Evolutionary conservation across 2,888 invertebrate species (phyloP), one percentile per base, ranked within the genome.

Genomic region (Axea sp.): DNA sequence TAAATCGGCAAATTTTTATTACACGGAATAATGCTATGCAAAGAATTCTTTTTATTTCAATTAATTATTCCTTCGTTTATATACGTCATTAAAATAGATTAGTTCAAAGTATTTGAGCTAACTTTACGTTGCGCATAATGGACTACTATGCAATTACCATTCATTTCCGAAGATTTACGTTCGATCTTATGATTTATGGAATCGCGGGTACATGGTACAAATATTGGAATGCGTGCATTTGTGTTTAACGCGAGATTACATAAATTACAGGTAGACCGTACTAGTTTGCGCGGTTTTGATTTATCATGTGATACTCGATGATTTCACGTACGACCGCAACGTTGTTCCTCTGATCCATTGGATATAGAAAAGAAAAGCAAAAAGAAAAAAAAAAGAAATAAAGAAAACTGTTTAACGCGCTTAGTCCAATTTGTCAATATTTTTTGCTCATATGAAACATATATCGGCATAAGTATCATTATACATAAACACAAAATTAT

Each of bases 181-280:
- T 60, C 45, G 37, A 69, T 60, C 26, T 26, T 22, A 55, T 53
- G 55, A 62, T 71, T 71, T 55, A 47, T 49, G 31, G 7, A 69
- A 28, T 62, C 43, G 33, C 33, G 43, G 41, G 28, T 9, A 22
- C 28, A 26, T 37, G 47, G 24, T 24, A 35, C 47, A 33, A 55
- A 55, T 62, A 59, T 51, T 31, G 64, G 14, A 41, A 49, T 24
- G 19, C 60, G 35, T 31, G 28, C 51, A 15, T 35, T 45, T 43
- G 43, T 30, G 31, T 55, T 62, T 55, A 51, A 51, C 72, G 39
- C 33, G 30, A 64, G 49, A 62, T 55, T 64, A 57, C 64, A 64
- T 65, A 51, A 72, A 72, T 72, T 64, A 49, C 47, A 51, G 55
- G 41, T 51, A 33, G 17, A 33, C 28, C 39, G 15, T 5, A 39